These are phyloP conservation scores for Turritopsis dohrnii DNA, from an alignment of 30 jellyfish, hydroid and myxozoan genomes.

Conservation along the genomic window DNA sequence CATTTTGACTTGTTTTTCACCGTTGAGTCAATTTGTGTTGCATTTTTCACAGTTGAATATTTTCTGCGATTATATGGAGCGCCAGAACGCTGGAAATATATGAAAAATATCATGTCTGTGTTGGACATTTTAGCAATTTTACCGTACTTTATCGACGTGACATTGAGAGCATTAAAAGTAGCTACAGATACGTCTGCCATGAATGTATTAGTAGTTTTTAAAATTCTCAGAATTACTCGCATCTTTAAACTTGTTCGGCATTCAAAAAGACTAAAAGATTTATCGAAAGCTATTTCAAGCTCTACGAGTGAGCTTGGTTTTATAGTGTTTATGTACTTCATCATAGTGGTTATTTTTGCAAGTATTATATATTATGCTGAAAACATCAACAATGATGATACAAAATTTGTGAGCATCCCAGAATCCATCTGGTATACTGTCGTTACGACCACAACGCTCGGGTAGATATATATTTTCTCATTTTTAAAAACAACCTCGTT, in stretches of 20 bases:
- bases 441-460: conserved; percentile 94
- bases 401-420: conserved; percentile 75
- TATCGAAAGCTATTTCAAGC: conserved; percentile 67
- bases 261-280: conserved; percentile 77
- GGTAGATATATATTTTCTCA: conserved; percentile 45
- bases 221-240: conserved; percentile 67
- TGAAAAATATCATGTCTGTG: conserved; percentile 64
- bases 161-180: conserved; percentile 29
- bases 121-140: conserved; percentile 81
- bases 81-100: conserved; percentile 67
- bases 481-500: too few relatives aligned
- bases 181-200: conserved; percentile 48
- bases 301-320: conserved; percentile 93
- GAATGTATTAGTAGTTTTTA: conserved; percentile 66
- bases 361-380: conserved; percentile 88
- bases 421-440: conserved; percentile 98
- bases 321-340: conserved; percentile 74
- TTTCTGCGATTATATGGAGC: conserved; percentile 69
- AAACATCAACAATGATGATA: conserved; percentile 26
- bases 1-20: conserved; percentile 58
- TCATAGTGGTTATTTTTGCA: conserved; percentile 85
- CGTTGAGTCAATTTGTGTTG: conserved; percentile 82
- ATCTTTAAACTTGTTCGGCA: conserved; percentile 91
- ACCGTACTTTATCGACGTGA: conserved; percentile 72
- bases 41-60: conserved; percentile 67